A percentile compares a stretch with the other conserved stretches of the same genome.
These are phyloP conservation scores for Chalcosyrphus nemorum DNA, from an alignment of 2,888 invertebrate genomes.

Conservation along the genomic window DNA sequence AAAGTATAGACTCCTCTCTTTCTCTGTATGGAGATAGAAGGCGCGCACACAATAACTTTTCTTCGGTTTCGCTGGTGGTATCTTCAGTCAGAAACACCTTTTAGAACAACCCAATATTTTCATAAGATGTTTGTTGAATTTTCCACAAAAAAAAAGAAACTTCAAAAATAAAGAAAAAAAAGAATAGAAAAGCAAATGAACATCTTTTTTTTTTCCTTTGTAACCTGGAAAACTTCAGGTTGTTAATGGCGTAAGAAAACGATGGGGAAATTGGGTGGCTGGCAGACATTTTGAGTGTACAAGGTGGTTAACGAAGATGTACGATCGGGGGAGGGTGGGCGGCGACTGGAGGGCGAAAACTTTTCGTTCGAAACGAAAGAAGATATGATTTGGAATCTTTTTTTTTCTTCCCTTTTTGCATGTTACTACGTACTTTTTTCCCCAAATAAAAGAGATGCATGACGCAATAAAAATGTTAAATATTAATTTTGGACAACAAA, in stretches of 20 bases:
- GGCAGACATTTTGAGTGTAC: slow-evolving; percentile 56
- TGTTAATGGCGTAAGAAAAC: slow-evolving; percentile 64
- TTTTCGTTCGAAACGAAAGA: slow-evolving; percentile 44
- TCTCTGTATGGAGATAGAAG: neutral
- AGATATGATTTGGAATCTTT: slow-evolving; percentile 45
- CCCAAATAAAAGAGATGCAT: slow-evolving; percentile 50
- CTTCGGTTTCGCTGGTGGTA: slow-evolving; percentile 17
- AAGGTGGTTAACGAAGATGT: slow-evolving; percentile 47
- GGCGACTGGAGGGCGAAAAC: slow-evolving; percentile 42
- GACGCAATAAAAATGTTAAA: slow-evolving; percentile 73
- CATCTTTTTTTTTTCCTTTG: slow-evolving; percentile 48
- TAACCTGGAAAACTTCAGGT: slow-evolving; percentile 57
- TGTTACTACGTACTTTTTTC: neutral
- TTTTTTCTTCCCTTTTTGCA: slow-evolving; percentile 21
- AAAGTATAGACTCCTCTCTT: slow-evolving; percentile 15
- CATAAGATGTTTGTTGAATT: slow-evolving; percentile 60
- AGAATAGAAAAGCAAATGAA: slow-evolving; percentile 49
- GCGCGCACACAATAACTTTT: slow-evolving; percentile 33
- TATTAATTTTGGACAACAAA: slow-evolving; percentile 71
- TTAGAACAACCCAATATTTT: slow-evolving; percentile 58
- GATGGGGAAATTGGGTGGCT: neutral
- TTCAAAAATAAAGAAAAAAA: neutral
- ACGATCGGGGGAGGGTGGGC: slow-evolving; percentile 9
- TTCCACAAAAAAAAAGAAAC: slow-evolving; percentile 29
- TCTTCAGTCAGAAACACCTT: slow-evolving; percentile 36